Base-by-base conservation (phyloP, 2,797 vertebrate genomes). In the Poeciliopsis paucimaculata region DNA sequence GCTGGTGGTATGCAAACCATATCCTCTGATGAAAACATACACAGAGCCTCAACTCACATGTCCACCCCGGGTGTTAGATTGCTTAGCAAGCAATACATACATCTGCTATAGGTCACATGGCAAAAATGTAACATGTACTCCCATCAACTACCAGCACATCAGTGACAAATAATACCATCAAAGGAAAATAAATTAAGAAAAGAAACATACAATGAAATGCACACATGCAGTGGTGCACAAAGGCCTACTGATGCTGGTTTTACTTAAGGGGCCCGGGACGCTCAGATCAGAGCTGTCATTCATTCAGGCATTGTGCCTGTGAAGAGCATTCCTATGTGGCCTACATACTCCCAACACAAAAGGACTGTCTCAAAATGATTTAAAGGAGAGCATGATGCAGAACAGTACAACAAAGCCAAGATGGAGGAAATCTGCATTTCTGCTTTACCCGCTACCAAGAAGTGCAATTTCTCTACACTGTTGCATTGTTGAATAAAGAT, bases 281-380 rank as follows among this genome's bases (percentile, higher is more conserved):
- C 64, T 85, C 80, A 88, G 82, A 92, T 89, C 85, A 89, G 88
- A 90, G 82, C 86, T 81, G 85, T 86, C 88, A 88, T 90, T 91
- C 89, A 91, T 92, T 76, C 85, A 85, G 86, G 82, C 26, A 76
- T 77, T 31, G 53, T 72, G 89, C 39, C 73, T 87, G 77, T 89
- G 91, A 75, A 88, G 76, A 87, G 80, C 87, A 93, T 92, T 93
- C 90, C 89, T 88, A 79, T 82, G 76, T 85, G 84, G 78, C 84
- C 75, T 43, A 79, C 81, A 85, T 77, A 82, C 72, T 45, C 49
- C 12, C 18, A 46, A 68, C 39, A 71, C 76, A 85, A 20, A 76
- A 11, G 77, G 11, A 68, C 36, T 73, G 62, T 68, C 12, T 72
- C 72, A 73, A 75, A 46, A 23, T 87, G 55, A 47, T 70, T 73